These are phyloP conservation scores for Litocranius walleri DNA, from an alignment of 2,113 vertebrate genomes.

Conservation along the genomic window DNA sequence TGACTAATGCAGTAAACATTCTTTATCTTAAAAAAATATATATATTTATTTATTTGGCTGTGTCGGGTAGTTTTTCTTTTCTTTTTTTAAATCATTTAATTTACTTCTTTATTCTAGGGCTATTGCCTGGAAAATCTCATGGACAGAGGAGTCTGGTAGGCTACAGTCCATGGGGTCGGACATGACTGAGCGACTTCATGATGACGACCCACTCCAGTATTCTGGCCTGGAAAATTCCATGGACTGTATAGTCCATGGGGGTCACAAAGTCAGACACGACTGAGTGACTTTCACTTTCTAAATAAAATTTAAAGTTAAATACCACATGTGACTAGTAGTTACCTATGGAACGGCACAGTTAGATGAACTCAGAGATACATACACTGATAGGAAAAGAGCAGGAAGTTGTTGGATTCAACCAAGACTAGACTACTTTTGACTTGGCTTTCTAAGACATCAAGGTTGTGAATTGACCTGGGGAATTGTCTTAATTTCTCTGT, in stretches of 20 bases:
- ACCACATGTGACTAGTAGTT: neutral
- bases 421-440: neutral
- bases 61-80: rapidly evolving
- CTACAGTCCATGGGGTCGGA: no score
- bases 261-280: neutral
- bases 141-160: no score
- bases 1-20: neutral
- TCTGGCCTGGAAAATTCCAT: neutral
- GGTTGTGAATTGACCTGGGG: neutral
- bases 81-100: neutral
- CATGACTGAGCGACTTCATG: no score
- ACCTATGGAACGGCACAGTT: neutral
- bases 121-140: no score
- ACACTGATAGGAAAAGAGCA: neutral
- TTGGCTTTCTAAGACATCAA: neutral
- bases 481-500: neutral
- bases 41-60: neutral
- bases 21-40: neutral
- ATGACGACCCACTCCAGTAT: neutral
- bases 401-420: neutral
- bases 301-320: no score
- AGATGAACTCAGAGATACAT: neutral
- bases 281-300: no score
- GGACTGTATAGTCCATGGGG: neutral
- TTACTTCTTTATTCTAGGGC: neutral